These are phyloP conservation scores for Acropora yongei DNA, from an alignment of 64 coral and sea anemone species.

Conservation along the genomic window DNA sequence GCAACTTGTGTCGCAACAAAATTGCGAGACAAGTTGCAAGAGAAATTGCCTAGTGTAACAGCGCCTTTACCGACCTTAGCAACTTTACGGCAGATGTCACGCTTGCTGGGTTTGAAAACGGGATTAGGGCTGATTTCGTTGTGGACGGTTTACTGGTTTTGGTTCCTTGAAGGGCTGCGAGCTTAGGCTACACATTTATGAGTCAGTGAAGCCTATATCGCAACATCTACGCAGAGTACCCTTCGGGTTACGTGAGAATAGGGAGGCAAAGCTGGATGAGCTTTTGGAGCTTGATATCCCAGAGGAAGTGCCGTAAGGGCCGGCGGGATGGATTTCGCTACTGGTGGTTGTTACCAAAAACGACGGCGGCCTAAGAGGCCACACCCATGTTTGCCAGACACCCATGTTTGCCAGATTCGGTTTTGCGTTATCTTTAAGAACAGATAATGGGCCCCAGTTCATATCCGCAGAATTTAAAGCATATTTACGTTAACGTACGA, in stretches of 20 bases:
- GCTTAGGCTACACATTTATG: conserved; percentile 22
- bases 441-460: too few species aligned
- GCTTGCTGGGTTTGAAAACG: background rate
- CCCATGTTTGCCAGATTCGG: too few species aligned
- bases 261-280: conserved; percentile 19
- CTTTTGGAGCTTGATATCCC: background rate
- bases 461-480: too few species aligned
- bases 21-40: too few species aligned
- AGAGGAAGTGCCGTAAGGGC: background rate
- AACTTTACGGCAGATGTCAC: background rate
- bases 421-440: too few species aligned
- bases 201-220: too few species aligned
- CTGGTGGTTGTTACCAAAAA: background rate
- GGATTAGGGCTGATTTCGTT: background rate
- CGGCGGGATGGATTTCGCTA: background rate
- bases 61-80: background rate
- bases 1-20: too few species aligned
- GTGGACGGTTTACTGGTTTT: conserved; percentile 51
- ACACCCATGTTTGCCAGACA: too few species aligned
- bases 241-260: conserved; percentile 45
- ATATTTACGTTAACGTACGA: too few species aligned
- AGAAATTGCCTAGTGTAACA: too few species aligned
- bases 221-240: conserved; percentile 21
- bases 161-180: conserved; percentile 53
- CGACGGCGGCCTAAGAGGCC: too few species aligned